These are phyloP conservation scores for Dynastes maya DNA, from an alignment of 2,888 invertebrate genomes.

Conservation along the genomic window DNA sequence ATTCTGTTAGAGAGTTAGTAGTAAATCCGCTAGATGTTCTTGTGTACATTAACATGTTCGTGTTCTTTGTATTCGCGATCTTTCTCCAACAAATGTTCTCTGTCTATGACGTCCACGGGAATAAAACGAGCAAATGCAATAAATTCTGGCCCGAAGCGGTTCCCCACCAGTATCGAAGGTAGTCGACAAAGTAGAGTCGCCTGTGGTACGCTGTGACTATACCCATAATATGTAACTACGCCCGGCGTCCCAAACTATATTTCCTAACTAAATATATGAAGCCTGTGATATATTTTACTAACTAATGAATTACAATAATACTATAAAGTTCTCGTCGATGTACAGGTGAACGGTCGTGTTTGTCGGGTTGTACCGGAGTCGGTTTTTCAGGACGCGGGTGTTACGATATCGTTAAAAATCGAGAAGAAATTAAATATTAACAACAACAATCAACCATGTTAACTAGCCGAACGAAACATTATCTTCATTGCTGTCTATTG, in stretches of 20 bases:
- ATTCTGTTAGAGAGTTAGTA: background rate
- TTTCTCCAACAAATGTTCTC: background rate
- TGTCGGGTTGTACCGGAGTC: conserved; percentile 12
- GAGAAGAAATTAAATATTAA: background rate
- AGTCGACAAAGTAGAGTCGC: conserved; percentile 1
- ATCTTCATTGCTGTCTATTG: conserved; percentile 85
- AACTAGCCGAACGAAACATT: conserved; percentile 83
- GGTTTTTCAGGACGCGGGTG: conserved; percentile 48
- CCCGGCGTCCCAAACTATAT: conserved; percentile 25
- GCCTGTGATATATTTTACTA: conserved; percentile 40
- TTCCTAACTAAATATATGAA: conserved; percentile 28
- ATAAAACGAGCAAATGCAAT: conserved; percentile 17
- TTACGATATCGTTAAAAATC: conserved; percentile 21
- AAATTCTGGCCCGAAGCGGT: background rate
- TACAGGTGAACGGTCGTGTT: conserved; percentile 31
- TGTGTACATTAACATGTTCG: background rate
- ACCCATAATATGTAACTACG: conserved; percentile 27
- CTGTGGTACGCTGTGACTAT: too few species aligned
- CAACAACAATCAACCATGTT: conserved; percentile 61
- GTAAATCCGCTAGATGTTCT: conserved; percentile 21
- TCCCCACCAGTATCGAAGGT: conserved; percentile 12
- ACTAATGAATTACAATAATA: conserved; percentile 37
- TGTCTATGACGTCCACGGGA: background rate
- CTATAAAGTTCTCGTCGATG: background rate
- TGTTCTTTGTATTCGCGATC: background rate